Percentiles rank a stretch among this genome's conserved stretches.
Conservation (phyloP, 2,888 invertebrate genomes). For the Syrphus vitripennis region DNA sequence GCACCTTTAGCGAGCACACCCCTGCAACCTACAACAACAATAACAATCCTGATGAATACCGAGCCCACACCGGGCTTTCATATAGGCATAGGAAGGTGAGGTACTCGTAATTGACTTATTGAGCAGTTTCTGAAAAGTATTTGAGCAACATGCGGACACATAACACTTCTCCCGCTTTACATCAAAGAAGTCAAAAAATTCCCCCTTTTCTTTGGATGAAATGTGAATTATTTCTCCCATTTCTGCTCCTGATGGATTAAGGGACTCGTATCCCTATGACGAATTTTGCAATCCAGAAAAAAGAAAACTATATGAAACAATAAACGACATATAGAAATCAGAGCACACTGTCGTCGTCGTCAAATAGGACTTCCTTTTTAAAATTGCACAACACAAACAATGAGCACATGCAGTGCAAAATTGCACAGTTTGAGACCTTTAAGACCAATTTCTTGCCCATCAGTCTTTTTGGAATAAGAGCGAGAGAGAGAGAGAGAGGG, state of each 20-base stretch:
- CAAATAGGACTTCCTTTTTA: slow-evolving; percentile 60
- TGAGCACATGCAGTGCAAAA: slow-evolving; percentile 66
- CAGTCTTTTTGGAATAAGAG: not conserved
- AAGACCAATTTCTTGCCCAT: slow-evolving; percentile 18
- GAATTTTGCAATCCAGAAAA: slow-evolving; percentile 56
- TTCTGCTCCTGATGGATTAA: not conserved
- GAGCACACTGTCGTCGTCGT: slow-evolving; percentile 22
- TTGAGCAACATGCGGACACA: slow-evolving; percentile 51
- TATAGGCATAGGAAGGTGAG: not conserved
- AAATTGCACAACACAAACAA: slow-evolving; percentile 64
- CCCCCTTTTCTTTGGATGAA: slow-evolving; percentile 32
- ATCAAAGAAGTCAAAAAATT: not conserved
- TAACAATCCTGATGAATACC: not conserved
- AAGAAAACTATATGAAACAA: slow-evolving; percentile 51
- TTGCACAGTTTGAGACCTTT: slow-evolving; percentile 67
- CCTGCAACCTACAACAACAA: not conserved
- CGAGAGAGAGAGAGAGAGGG: not conserved
- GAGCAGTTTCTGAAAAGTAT: slow-evolving; percentile 27
- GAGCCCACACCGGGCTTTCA: slow-evolving; percentile 38
- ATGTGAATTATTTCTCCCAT: slow-evolving; percentile 36
- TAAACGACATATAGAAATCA: slow-evolving; percentile 48
- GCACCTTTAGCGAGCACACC: slow-evolving; percentile 27
- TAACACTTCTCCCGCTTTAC: slow-evolving; percentile 32
- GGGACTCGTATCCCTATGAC: not conserved
- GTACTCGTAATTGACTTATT: slow-evolving; percentile 23